A percentile compares a stretch with the other conserved stretches of the same genome.
Evolutionary conservation across 2,113 vertebrate species (phyloP).

Genomic region (Calidris pugnax): DNA sequence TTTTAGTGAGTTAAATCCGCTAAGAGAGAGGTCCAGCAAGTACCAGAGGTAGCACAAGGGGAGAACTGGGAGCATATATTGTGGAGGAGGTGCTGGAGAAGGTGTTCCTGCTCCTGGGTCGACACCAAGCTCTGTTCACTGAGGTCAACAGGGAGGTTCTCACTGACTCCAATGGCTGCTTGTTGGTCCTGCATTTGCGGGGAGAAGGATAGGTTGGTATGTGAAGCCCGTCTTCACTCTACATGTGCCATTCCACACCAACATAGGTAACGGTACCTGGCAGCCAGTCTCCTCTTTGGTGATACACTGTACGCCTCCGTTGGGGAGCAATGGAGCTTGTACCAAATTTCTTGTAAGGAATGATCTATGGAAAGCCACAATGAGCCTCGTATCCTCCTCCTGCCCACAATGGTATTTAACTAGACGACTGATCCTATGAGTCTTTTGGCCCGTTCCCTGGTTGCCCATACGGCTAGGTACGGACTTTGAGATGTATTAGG

Average conservation of each 20-base stretch:
- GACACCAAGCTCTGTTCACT: accelerated
- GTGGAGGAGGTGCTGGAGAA: background rate
- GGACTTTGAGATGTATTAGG: background rate
- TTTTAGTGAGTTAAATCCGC: background rate
- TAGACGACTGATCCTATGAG: background rate
- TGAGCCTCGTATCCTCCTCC: background rate
- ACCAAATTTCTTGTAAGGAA: background rate
- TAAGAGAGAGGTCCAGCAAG: background rate
- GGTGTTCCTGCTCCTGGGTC: background rate
- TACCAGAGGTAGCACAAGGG: background rate
- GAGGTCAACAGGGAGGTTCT: background rate
- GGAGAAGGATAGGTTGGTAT: background rate
- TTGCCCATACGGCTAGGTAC: background rate
- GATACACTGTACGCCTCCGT: accelerated
- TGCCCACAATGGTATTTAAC: background rate
- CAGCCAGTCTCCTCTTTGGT: background rate
- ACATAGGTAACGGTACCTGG: accelerated
- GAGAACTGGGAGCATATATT: background rate
- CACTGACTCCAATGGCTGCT: background rate
- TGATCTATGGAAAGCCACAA: background rate
- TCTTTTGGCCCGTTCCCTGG: accelerated
- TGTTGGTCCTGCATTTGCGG: background rate
- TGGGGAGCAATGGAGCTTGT: background rate
- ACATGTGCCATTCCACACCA: accelerated
- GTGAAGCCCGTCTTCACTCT: background rate